Percentiles rank a stretch among this genome's conserved stretches.
Evolutionary conservation across 2,113 vertebrate species (phyloP).

Genomic region (Eulemur rufifrons): DNA sequence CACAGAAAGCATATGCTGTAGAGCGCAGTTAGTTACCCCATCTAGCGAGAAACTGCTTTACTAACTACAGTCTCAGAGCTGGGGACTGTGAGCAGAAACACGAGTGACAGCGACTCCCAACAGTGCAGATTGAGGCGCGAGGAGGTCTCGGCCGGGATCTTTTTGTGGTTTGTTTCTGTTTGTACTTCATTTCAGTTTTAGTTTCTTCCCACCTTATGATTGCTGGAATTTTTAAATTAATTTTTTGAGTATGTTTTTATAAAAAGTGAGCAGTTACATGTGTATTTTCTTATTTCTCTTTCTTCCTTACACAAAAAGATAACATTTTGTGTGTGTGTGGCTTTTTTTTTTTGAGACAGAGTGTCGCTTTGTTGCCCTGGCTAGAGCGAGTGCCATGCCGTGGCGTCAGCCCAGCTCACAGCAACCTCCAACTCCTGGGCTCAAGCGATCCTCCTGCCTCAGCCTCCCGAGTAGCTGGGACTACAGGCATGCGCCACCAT

Average conservation of each 20-base stretch:
- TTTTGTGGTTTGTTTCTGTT: neutral
- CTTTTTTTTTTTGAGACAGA: no score
- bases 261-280: neutral
- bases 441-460: no score
- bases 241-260: neutral
- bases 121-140: fast-evolving
- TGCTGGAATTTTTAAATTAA: neutral
- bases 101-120: neutral
- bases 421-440: no score
- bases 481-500: no score
- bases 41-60: neutral
- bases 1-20: neutral
- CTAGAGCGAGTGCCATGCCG: no score
- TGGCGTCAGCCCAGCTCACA: no score
- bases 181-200: neutral
- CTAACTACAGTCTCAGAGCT: no score
- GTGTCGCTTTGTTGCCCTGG: no score
- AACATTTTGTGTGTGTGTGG: no score
- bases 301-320: neutral
- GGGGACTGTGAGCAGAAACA: neutral
- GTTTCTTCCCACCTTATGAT: neutral
- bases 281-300: neutral
- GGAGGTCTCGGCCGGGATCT: neutral
- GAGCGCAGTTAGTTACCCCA: no score
- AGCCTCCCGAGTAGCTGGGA: no score